These are phyloP conservation scores for Chesias legatella DNA, from an alignment of 2,888 invertebrate genomes.

Conservation along the genomic window DNA sequence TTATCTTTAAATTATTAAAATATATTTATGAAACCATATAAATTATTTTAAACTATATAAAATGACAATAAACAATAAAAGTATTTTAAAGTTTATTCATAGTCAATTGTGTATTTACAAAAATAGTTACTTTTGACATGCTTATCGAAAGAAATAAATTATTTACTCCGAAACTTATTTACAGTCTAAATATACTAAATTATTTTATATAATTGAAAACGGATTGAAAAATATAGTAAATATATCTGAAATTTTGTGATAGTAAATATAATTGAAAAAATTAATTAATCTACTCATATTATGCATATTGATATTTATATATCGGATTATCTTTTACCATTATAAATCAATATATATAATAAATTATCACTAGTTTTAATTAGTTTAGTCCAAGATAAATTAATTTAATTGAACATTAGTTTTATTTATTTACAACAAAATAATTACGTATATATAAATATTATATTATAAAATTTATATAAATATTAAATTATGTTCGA, in stretches of 20 bases:
- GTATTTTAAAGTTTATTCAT: conserved; percentile 20
- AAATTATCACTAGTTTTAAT: neutral
- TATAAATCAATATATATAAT: neutral
- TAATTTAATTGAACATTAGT: neutral
- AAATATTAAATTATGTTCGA: neutral
- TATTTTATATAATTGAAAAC: conserved; percentile 10
- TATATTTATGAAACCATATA: conserved; percentile 14
- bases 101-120: conserved; percentile 24
- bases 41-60: conserved; percentile 24
- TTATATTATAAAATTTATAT: neutral
- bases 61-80: conserved; percentile 32
- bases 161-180: conserved; percentile 31
- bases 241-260: neutral
- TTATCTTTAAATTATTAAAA: conserved; percentile 3
- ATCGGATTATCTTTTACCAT: neutral
- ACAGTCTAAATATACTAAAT: conserved; percentile 18
- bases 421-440: neutral
- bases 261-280: too few relatives aligned
- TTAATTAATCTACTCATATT: neutral
- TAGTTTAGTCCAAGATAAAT: neutral
- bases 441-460: neutral
- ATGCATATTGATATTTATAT: neutral
- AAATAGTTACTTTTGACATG: conserved; percentile 27
- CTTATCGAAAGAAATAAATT: conserved; percentile 47
- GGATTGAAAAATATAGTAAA: neutral